phyloP scores from a whole-genome alignment of 1,140 invertebrate species.

The Zaprionus ghesquierei region DNA sequence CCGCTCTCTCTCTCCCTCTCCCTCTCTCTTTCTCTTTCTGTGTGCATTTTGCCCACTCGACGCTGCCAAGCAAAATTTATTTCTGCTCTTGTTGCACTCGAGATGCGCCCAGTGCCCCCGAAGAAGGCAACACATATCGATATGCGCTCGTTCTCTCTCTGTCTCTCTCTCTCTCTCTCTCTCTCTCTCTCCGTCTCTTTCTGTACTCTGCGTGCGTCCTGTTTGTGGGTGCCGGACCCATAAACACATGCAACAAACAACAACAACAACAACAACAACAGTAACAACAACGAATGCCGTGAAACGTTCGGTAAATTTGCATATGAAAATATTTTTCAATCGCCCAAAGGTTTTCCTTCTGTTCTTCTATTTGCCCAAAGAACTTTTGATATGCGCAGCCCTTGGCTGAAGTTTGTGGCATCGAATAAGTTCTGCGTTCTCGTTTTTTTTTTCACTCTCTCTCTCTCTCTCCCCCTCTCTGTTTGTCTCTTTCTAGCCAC shows the following conservation, averaged over 20 bases:
- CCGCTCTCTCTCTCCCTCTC: too few relatives aligned
- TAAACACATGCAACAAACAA: slow-evolving; percentile 39
- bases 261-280: slow-evolving; percentile 43
- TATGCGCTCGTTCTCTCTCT: slow-evolving; percentile 9
- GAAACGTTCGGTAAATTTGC: slow-evolving; percentile 48
- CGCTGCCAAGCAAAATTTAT: slow-evolving; percentile 29
- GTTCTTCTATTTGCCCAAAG: slow-evolving; percentile 33
- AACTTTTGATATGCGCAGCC: slow-evolving; percentile 53
- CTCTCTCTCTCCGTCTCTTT: not conserved
- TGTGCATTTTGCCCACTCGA: slow-evolving; percentile 39
- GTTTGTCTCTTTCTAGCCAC: not conserved
- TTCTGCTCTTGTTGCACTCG: slow-evolving; percentile 59
- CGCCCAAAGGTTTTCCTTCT: slow-evolving; percentile 48
- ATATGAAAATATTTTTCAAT: slow-evolving; percentile 76
- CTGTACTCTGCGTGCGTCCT: not conserved
- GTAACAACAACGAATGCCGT: slow-evolving; percentile 23
- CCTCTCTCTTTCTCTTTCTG: too few relatives aligned
- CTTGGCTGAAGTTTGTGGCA: slow-evolving; percentile 45
- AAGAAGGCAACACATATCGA: slow-evolving; percentile 62
- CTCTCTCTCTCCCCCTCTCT: not conserved
- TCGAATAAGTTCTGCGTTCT: slow-evolving; percentile 38
- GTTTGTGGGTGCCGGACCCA: slow-evolving; percentile 17
- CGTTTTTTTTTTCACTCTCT: not conserved
- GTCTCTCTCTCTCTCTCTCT: not conserved
- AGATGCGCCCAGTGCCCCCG: slow-evolving; percentile 49